Conservation (phyloP, 2,113 vertebrate genomes). For the Carassius carassius region DNA sequence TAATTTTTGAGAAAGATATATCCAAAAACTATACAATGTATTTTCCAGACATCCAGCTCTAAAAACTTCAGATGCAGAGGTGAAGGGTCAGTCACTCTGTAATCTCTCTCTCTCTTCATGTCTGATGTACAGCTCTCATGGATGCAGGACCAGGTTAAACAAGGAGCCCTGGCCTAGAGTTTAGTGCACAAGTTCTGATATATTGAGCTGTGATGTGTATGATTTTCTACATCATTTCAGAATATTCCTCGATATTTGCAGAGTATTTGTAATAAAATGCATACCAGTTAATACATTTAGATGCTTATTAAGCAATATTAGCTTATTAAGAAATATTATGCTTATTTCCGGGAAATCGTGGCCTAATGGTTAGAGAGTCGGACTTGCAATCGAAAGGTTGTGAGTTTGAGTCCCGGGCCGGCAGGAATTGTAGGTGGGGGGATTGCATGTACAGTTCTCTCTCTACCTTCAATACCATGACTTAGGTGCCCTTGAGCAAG, state of each 20-base stretch:
- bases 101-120: slow-evolving; percentile 14
- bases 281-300: background rate
- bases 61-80: slow-evolving; percentile 4
- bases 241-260: background rate
- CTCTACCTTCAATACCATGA: no score
- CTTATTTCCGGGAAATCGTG: no score
- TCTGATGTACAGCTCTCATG: background rate
- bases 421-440: no score
- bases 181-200: background rate
- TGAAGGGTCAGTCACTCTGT: background rate
- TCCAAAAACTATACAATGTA: no score
- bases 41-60: background rate
- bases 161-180: background rate
- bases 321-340: no score
- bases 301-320: background rate
- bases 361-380: no score
- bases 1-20: no score
- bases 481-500: no score
- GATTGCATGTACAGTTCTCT: no score
- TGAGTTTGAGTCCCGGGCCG: no score
- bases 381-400: no score
- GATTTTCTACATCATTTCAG: background rate
- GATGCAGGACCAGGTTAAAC: background rate
- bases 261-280: background rate
- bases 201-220: no score